Conservation (phyloP, 2,888 invertebrate species). For the Heliconius cydno region DNA sequence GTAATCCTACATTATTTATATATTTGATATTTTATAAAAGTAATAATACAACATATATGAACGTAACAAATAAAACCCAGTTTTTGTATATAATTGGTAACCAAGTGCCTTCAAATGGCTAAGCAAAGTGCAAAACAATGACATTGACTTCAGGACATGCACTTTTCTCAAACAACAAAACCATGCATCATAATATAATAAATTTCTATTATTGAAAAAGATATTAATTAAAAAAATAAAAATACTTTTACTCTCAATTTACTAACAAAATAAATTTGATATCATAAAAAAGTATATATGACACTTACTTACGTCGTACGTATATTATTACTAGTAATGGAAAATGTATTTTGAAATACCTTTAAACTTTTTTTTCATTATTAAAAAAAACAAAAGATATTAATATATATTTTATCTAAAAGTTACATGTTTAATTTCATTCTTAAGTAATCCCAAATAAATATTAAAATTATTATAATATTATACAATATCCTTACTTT, state of each 20-base stretch:
- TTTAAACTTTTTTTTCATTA: neutral
- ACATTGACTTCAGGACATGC: conserved; percentile 48
- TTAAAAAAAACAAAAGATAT: neutral
- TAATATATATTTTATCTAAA: neutral
- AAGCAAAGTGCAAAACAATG: conserved; percentile 72
- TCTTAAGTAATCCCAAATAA: neutral
- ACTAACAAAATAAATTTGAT: neutral
- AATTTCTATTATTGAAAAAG: neutral
- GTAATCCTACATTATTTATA: neutral
- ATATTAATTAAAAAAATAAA: neutral
- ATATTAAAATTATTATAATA: no score
- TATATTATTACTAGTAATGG: neutral
- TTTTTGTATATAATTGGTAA: conserved; percentile 12
- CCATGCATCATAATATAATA: conserved; percentile 20
- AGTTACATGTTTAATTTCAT: neutral
- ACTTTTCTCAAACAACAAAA: conserved; percentile 30
- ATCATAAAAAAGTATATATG: neutral
- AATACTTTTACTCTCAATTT: neutral
- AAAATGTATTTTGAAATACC: neutral
- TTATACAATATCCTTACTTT: no score
- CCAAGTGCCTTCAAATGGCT: conserved; percentile 53
- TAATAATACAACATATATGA: neutral
- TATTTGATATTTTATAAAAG: neutral
- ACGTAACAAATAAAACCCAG: conserved; percentile 5
- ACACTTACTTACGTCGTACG: neutral